These are phyloP conservation scores for Limnothrissa miodon DNA, from an alignment of 2,113 vertebrate genomes.

Conservation along the genomic window DNA sequence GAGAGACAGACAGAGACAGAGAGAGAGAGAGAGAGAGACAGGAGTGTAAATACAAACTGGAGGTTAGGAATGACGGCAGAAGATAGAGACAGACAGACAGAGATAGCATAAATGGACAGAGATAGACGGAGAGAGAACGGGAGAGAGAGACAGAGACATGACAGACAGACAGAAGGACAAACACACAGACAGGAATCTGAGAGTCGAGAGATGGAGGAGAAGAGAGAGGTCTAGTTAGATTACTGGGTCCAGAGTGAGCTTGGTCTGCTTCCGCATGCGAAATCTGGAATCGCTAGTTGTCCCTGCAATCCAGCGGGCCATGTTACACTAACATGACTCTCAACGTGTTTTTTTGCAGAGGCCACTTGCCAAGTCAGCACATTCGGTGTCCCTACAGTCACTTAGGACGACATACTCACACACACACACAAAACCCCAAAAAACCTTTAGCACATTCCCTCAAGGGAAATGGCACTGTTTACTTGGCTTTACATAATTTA, in stretches of 20 bases:
- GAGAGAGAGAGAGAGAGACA: neutral
- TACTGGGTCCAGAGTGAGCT: neutral
- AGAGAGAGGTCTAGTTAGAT: neutral
- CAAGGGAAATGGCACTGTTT: slow-evolving; percentile 23
- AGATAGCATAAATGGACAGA: neutral
- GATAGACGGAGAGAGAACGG: neutral
- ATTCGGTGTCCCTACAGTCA: neutral
- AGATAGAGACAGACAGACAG: neutral
- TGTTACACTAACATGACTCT: neutral
- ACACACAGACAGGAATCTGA: too few relatives aligned
- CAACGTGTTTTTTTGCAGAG: neutral
- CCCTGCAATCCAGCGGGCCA: neutral
- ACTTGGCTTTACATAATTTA: slow-evolving; percentile 41
- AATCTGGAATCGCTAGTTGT: neutral
- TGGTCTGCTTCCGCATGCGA: neutral
- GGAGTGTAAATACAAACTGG: neutral
- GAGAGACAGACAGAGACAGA: neutral
- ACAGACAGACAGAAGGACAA: too few relatives aligned
- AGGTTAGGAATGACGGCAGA: neutral
- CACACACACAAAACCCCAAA: neutral
- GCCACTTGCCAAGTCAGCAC: neutral
- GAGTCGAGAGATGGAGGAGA: neutral
- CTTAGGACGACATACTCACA: neutral
- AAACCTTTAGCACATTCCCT: neutral
- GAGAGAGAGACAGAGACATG: neutral